A percentile compares a stretch with the other conserved stretches of the same genome.
phyloP scores from a whole-genome alignment of 2,888 invertebrate species.

The Allophyes oxyacanthae region DNA sequence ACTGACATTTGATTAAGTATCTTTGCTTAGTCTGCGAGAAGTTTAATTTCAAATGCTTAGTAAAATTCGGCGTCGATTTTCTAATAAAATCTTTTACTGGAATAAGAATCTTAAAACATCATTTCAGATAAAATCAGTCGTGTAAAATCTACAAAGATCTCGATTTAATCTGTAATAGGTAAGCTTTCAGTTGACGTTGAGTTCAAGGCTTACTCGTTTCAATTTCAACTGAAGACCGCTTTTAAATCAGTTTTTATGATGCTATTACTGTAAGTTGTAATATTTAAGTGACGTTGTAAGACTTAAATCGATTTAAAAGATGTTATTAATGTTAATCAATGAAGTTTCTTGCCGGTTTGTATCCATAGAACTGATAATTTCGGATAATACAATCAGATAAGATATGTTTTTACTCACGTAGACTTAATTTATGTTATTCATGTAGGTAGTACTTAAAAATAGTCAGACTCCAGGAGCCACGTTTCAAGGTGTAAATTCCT shows the following conservation, averaged over 20 bases:
- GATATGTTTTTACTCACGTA: too few relatives aligned
- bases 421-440: too few relatives aligned
- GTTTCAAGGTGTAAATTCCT: too few relatives aligned
- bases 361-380: too few relatives aligned
- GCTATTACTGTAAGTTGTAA: not conserved
- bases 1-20: not conserved
- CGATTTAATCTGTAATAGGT: constrained; percentile 25
- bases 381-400: too few relatives aligned
- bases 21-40: not conserved
- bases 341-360: not conserved
- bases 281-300: too few relatives aligned
- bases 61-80: not conserved
- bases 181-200: constrained; percentile 9
- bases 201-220: constrained; percentile 12
- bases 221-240: constrained; percentile 14
- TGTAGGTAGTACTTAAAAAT: too few relatives aligned
- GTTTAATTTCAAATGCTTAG: too few relatives aligned
- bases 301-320: not conserved
- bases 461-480: too few relatives aligned
- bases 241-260: constrained; percentile 5
- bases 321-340: not conserved
- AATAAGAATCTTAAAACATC: constrained; percentile 14
- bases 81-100: constrained; percentile 7
- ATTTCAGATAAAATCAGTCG: constrained; percentile 14
- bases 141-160: constrained; percentile 21